A percentile compares a stretch with the other conserved stretches of the same genome.
phyloP scores from a whole-genome alignment of 92 coral and sea anemone genomes.

The Meandrina meandrites region DNA sequence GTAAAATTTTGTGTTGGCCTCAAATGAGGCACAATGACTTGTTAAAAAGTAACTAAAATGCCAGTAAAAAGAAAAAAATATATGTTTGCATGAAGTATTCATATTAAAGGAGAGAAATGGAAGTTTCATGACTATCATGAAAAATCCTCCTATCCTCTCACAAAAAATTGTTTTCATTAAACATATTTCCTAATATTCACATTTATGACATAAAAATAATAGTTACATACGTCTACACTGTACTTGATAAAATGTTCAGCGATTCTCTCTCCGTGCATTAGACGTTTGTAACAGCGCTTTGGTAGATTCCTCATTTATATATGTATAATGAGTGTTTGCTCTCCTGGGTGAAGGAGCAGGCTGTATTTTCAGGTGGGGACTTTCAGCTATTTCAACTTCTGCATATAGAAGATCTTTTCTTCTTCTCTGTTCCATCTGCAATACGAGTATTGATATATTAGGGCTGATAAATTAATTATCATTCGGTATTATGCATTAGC shows the following conservation, averaged over 20 bases:
- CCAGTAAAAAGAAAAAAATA: not conserved
- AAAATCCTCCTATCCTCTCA: not conserved
- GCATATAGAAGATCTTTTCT: constrained; percentile 65
- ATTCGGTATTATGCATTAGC: not conserved
- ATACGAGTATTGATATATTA: not conserved
- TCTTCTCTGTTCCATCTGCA: constrained; percentile 43
- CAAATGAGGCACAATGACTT: not conserved
- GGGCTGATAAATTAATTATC: not conserved
- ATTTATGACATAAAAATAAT: not conserved
- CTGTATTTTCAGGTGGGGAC: constrained; percentile 19
- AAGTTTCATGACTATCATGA: not conserved
- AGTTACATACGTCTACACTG: not conserved
- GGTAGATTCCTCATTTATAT: constrained; percentile 80
- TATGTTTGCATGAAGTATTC: not conserved
- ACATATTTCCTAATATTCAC: not conserved
- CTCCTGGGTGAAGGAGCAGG: not conserved
- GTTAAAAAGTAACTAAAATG: not conserved
- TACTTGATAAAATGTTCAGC: constrained; percentile 1
- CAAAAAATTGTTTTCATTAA: not conserved
- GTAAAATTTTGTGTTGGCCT: not conserved
- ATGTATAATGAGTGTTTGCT: constrained; percentile 75
- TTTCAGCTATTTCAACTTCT: constrained; percentile 74
- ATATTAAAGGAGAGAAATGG: not conserved
- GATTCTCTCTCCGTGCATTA: constrained; percentile 50
- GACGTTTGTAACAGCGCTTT: constrained; percentile 72